Conservation (phyloP, 2,113 vertebrate species). For the Orthonyx spaldingii region DNA sequence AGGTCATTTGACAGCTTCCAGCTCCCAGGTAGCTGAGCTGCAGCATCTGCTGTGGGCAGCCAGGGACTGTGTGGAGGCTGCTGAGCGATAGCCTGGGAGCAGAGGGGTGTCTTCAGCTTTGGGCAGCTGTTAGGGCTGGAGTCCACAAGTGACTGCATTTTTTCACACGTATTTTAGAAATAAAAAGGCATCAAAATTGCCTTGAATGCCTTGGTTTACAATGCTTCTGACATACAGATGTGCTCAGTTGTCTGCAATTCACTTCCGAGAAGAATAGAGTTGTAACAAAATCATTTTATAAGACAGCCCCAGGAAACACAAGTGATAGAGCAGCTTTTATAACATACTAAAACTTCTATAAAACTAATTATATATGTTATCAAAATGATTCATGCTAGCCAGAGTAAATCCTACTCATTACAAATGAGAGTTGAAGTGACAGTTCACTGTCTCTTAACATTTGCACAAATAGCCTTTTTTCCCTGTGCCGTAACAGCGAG, state of each 20-base stretch:
- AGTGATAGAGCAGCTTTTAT: constrained; percentile 7
- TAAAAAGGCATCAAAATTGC: not conserved
- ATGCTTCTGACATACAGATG: not conserved
- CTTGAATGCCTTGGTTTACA: not conserved
- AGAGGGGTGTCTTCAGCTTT: not conserved
- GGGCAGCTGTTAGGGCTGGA: not conserved
- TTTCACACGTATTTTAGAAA: not conserved
- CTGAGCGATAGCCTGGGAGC: not conserved
- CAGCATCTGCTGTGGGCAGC: not conserved
- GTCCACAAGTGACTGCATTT: not conserved
- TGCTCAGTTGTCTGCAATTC: not conserved
- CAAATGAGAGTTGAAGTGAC: not conserved
- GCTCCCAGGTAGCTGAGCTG: not conserved
- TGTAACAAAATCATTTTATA: not conserved
- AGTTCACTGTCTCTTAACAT: not conserved
- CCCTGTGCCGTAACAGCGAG: accelerated
- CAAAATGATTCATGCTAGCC: constrained; percentile 36
- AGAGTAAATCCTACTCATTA: not conserved
- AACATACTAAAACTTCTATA: constrained; percentile 21
- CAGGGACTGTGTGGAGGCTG: not conserved
- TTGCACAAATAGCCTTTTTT: not conserved
- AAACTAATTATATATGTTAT: constrained; percentile 34
- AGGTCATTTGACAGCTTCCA: not conserved
- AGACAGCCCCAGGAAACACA: not conserved
- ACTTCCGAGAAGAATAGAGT: not conserved